A percentile compares a stretch with the other conserved stretches of the same genome.
phyloP scores from a whole-genome alignment of 2,113 vertebrate species.

The Muntiacus muntjak region DNA sequence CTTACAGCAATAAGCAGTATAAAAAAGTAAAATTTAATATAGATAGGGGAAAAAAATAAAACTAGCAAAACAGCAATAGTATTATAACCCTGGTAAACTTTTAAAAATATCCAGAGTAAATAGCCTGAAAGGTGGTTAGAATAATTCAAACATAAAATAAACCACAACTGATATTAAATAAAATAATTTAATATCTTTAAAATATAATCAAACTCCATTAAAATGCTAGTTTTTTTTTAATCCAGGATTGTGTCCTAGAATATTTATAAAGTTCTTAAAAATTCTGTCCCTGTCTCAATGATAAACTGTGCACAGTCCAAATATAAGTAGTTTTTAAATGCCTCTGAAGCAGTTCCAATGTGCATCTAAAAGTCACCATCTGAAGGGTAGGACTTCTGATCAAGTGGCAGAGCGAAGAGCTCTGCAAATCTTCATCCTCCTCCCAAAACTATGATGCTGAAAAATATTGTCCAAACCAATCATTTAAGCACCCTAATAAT shows the following conservation, averaged over 20 bases:
- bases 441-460: background rate
- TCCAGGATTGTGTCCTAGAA: background rate
- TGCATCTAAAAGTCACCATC: background rate
- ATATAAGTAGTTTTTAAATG: background rate
- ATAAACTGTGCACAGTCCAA: background rate
- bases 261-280: background rate
- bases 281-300: background rate
- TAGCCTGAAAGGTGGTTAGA: background rate
- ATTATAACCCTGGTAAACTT: background rate
- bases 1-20: background rate
- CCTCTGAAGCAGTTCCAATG: background rate
- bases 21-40: background rate
- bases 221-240: background rate
- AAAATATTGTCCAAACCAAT: background rate
- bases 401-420: background rate
- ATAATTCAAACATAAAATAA: slow-evolving; percentile 6
- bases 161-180: background rate
- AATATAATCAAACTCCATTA: background rate
- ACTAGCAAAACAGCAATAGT: background rate
- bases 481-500: background rate
- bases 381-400: background rate
- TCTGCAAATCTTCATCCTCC: background rate
- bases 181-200: background rate
- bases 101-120: background rate
- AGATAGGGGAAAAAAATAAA: background rate